phyloP scores from a whole-genome alignment of 2,797 vertebrate genomes.

The Hoplostethus atlanticus region DNA sequence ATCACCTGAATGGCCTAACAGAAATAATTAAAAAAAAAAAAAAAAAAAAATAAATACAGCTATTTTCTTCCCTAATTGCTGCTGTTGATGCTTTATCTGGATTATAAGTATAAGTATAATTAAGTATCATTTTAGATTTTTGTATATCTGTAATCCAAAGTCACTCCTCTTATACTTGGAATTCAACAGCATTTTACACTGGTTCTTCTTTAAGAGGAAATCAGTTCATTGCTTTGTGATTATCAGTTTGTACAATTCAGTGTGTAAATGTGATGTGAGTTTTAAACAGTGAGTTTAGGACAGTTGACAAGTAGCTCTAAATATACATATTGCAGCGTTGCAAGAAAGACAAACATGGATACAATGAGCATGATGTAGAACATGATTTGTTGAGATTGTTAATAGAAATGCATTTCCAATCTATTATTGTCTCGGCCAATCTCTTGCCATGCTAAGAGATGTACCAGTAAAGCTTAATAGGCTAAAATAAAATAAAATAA shows the following conservation, averaged over 20 bases:
- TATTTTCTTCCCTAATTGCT: neutral
- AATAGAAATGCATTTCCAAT: too few relatives aligned
- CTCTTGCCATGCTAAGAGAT: neutral
- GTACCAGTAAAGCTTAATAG: neutral
- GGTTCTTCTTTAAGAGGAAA: neutral
- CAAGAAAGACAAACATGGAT: too few relatives aligned
- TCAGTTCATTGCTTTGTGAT: neutral
- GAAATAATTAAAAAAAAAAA: conserved; percentile 23
- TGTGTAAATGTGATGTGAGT: neutral
- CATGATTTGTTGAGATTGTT: neutral
- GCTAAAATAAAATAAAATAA: neutral
- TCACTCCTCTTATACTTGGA: neutral
- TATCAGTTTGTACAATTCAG: neutral
- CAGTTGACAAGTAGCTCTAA: too few relatives aligned
- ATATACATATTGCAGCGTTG: too few relatives aligned
- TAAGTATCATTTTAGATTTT: conserved; percentile 6
- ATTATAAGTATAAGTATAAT: too few relatives aligned
- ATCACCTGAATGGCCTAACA: conserved; percentile 25
- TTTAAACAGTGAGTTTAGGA: neutral
- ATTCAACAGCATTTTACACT: neutral
- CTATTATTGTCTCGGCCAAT: neutral
- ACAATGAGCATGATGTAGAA: neutral
- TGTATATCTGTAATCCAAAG: neutral
- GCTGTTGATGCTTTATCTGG: conserved; percentile 22
- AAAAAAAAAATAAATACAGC: conserved; percentile 26